Base-by-base conservation (phyloP, 2,797 vertebrate genomes). In the Lateolabrax maculatus region DNA sequence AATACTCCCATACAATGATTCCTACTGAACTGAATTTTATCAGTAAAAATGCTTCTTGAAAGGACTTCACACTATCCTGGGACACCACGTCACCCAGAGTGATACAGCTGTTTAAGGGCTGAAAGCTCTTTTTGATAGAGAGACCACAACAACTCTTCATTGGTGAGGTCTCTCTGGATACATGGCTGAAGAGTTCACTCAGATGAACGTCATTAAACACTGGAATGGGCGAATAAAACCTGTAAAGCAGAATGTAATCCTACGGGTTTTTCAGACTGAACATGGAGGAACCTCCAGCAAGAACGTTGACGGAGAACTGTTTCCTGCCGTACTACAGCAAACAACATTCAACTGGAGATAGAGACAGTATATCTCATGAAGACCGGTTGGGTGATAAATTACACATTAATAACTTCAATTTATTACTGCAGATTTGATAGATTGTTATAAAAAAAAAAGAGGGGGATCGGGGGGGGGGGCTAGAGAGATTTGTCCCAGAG, bases 1-100 rank as follows among this genome's bases (percentile, higher is more conserved):
- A 77, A 68, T 27, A 53, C 25, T 43, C n/a, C 12, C 12, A 65
- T 31, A 60, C 34, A 43, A n/a, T 15, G 15, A 61, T 29, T 63
- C 4, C 27, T 18, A 67, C 62, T 79, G 43, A 73, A 70, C 25
- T 6, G 41, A 51, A 7, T 13, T 48, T 9, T 4, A 36, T 37
- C 36, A 57, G 4, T 44, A 56, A 48, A 79, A 51, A 73, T 53
- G 39, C 18, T 36, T 55, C 3, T 37, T 25, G 2, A 29, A 46
- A 70, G 16, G 15, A 48, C 75, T 37, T 37, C 0, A 55, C 48
- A 57, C 51, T 31, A 60, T 61, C 19, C 44, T 27, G 10, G 23
- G 21, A 62, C 10, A 31, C 6, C 43, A 29, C n/a, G 25, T 76
- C 23, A 52, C n/a, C 21, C 12, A n/a, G 18, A 34, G 49, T 43